Evolutionary conservation across 2,797 vertebrate genomes (phyloP), one percentile per base, ranked within the genome.

Genomic region (Molossus alvarezi): DNA sequence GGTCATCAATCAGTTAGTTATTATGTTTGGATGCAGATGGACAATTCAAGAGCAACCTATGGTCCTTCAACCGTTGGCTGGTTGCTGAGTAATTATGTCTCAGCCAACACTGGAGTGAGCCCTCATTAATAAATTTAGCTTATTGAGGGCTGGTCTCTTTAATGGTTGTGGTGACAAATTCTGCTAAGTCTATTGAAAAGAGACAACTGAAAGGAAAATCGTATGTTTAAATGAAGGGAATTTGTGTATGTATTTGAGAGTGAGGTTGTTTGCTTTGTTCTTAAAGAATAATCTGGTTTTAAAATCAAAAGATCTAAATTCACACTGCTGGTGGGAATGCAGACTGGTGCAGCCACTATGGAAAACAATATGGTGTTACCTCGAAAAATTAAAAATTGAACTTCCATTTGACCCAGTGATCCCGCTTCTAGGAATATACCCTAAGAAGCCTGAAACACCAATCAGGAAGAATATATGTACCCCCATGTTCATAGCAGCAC

Each of bases 11-110:
- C 90, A 95, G 6, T 10, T 7, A 93, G 20, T 82, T 81, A n/a
- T 89, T 89, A 58, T 60, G 64, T 88, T 83, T 82, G 76, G 93
- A 88, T 91, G 72, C 93, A 92, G 92, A 94, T 87, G 92, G 92
- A 88, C 87, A 95, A 81, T 55, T 95, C 58, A 51, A 8, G 18
- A 90, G 27, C 62, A 77, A 37, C 48, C 37, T 73, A 4, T 18
- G 60, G 21, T 82, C 91, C 93, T 80, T 62, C 13, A 87, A 91
- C 84, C 9, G 27, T 48, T 67, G 67, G 64, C 88, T 75, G 27
- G 53, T 82, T 29, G 58, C 95, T 71, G 81, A 29, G 60, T 72
- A 41, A 95, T 95, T 81, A 60, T 51, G 76, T 98, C 85, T 84
- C 45, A 7, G 82, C 73, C 92, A 95, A 95, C 79, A 65, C 41